Percentiles rank a stretch among this genome's conserved stretches.
Conservation (phyloP, 1,140 invertebrate species). For the Cydia fagiglandana region DNA sequence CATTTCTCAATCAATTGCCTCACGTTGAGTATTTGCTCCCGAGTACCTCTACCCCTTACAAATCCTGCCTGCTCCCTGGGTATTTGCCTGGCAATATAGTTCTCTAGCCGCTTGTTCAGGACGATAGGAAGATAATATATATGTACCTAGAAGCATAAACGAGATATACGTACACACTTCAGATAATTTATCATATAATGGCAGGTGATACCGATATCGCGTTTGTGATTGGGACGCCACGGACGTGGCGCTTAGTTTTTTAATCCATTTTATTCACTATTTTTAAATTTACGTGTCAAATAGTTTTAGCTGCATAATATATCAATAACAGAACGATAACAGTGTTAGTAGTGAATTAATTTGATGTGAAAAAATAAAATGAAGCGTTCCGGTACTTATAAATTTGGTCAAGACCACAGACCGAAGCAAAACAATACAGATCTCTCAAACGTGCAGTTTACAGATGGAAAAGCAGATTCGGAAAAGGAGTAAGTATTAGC, state of each 20-base stretch:
- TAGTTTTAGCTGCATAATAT: neutral
- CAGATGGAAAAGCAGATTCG: constrained; percentile 11
- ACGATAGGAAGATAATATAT: neutral
- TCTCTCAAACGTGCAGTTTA: constrained; percentile 27
- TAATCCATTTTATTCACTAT: neutral
- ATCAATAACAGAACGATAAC: neutral
- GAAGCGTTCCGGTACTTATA: constrained; percentile 13
- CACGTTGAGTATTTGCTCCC: no score
- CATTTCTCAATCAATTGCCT: no score
- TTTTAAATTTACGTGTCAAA: neutral
- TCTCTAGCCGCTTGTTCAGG: no score
- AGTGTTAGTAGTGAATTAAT: neutral
- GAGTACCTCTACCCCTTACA: no score
- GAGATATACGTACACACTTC: constrained; percentile 15
- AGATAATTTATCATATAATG: constrained; percentile 29
- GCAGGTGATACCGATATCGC: constrained; percentile 26
- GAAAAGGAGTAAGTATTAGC: constrained; percentile 21
- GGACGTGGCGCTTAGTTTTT: neutral
- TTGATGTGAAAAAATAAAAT: neutral
- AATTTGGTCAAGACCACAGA: neutral
- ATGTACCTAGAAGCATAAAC: neutral
- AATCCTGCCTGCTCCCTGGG: no score
- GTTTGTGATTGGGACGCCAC: constrained; percentile 10
- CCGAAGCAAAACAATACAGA: neutral
- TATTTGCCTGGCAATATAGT: no score